Percentiles rank a stretch among this genome's conserved stretches.
Evolutionary conservation across 1,140 invertebrate species (phyloP).

Genomic region (Leptestheria dahalacensis): DNA sequence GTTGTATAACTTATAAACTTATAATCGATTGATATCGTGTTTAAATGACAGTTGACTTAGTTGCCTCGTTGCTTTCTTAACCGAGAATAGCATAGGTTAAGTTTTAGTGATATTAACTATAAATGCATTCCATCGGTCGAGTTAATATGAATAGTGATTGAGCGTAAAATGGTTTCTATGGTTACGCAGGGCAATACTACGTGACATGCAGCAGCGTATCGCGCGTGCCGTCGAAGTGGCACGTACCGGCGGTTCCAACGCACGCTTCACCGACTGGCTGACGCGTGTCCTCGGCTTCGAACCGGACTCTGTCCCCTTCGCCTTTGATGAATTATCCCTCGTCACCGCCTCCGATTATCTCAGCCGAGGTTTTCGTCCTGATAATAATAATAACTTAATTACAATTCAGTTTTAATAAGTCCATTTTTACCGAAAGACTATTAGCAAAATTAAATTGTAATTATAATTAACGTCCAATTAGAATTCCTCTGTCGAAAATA

Average conservation of each 20-base stretch:
- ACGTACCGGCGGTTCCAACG: constrained; percentile 1
- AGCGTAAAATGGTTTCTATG: too few species aligned
- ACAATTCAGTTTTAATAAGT: background rate
- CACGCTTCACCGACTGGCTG: constrained; percentile 10
- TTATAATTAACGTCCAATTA: too few species aligned
- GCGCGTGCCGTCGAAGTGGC: constrained; percentile 11
- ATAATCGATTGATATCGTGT: too few species aligned
- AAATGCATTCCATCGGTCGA: constrained; percentile 25
- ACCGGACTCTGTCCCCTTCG: constrained; percentile 37
- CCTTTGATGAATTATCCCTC: constrained; percentile 36
- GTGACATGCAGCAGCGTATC: constrained; percentile 12
- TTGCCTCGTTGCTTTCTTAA: too few species aligned
- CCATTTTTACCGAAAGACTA: background rate
- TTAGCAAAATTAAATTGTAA: background rate
- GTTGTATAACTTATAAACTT: constrained; percentile 7
- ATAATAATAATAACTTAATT: background rate
- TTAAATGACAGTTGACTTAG: too few species aligned
- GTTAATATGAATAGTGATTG: too few species aligned
- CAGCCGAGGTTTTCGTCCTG: constrained; percentile 29
- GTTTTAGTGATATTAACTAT: background rate
- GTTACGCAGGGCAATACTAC: background rate
- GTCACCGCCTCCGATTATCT: constrained; percentile 45
- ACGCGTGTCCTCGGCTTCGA: constrained; percentile 33
- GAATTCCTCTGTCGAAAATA: too few species aligned
- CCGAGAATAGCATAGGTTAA: too few species aligned